These are phyloP conservation scores for Sylvicapra grimmia DNA, from an alignment of 2,113 vertebrate species.

Conservation along the genomic window DNA sequence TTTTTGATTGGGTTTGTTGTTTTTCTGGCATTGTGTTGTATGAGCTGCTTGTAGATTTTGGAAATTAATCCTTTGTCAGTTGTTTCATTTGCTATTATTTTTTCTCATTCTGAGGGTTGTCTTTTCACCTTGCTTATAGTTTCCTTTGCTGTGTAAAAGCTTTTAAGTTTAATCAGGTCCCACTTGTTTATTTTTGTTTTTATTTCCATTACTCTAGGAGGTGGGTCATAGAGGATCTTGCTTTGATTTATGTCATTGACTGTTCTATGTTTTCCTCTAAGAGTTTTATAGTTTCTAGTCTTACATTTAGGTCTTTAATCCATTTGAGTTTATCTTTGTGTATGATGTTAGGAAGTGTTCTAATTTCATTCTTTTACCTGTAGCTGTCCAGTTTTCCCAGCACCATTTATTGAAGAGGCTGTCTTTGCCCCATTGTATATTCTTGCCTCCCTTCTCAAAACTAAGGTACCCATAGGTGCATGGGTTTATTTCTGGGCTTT, in stretches of 20 bases:
- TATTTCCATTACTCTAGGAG: neutral
- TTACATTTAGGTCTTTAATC: neutral
- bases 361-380: neutral
- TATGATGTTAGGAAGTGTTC: neutral
- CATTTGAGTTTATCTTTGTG: neutral
- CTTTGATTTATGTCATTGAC: neutral
- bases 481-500: neutral
- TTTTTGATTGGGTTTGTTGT: neutral
- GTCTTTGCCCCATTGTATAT: neutral
- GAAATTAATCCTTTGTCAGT: neutral
- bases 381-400: neutral
- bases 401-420: neutral
- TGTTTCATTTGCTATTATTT: neutral
- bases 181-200: neutral
- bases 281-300: neutral
- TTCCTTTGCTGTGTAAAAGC: neutral
- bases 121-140: neutral
- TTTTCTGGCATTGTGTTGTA: neutral
- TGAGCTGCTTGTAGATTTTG: neutral
- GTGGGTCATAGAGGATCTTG: neutral
- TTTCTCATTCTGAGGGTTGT: neutral
- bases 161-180: neutral
- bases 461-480: neutral
- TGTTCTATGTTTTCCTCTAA: neutral
- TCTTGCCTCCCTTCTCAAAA: neutral